A percentile compares a stretch with the other conserved stretches of the same genome.
Evolutionary conservation across 2,888 invertebrate species (phyloP).

Genomic region (Schrankia costaestrigalis): DNA sequence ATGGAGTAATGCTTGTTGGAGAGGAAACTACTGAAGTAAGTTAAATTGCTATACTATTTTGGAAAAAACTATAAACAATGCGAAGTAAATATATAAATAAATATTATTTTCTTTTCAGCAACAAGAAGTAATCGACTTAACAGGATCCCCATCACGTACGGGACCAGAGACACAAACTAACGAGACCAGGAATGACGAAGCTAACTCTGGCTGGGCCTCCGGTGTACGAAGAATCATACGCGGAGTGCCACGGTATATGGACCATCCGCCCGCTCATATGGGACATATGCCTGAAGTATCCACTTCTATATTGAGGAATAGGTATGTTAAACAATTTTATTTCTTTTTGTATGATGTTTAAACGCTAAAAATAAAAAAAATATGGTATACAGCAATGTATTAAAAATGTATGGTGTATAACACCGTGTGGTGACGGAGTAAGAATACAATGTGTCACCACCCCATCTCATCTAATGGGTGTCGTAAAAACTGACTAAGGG

Average conservation of each 20-base stretch:
- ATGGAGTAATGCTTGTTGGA: constrained; percentile 81
- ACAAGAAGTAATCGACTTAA: constrained; percentile 67
- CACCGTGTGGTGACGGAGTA: too few species aligned
- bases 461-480: too few species aligned
- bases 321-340: constrained; percentile 28
- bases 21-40: constrained; percentile 46
- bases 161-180: constrained; percentile 14
- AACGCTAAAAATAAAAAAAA: not conserved
- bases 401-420: too few species aligned
- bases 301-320: constrained; percentile 44
- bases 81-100: too few species aligned
- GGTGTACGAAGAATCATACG: constrained; percentile 16
- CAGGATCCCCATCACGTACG: constrained; percentile 44
- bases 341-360: not conserved
- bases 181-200: constrained; percentile 2
- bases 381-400: too few species aligned
- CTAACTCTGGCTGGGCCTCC: constrained; percentile 9
- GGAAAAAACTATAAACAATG: too few species aligned
- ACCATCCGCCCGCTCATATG: constrained; percentile 17
- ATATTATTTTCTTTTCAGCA: constrained; percentile 30
- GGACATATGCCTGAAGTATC: constrained; percentile 24
- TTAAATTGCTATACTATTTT: constrained; percentile 4
- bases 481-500: too few species aligned
- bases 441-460: too few species aligned
- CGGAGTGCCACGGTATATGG: constrained; percentile 21